Percentiles rank a stretch among this genome's conserved stretches.
Conservation (phyloP, 2,888 invertebrate species). For the Lobophora halterata region DNA sequence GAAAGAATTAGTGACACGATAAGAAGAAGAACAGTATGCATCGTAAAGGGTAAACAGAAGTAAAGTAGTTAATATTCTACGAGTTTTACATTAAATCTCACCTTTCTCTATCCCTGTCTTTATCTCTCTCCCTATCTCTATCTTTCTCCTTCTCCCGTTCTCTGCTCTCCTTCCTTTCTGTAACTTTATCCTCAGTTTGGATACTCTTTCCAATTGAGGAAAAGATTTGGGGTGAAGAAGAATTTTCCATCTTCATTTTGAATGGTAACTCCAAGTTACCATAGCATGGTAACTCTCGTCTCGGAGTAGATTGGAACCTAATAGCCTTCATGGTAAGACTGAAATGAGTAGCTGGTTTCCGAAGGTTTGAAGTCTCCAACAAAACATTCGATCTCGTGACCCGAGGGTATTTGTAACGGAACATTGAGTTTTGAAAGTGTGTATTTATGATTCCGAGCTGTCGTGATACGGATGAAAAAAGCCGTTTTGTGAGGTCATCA, state of each 20-base stretch:
- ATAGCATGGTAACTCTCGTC: slow-evolving; percentile 70
- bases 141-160: slow-evolving; percentile 52
- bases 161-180: slow-evolving; percentile 54
- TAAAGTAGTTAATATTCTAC: too few species aligned
- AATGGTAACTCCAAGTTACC: slow-evolving; percentile 72
- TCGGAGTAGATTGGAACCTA: slow-evolving; percentile 63
- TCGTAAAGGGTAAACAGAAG: background rate
- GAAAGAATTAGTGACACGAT: too few species aligned
- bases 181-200: slow-evolving; percentile 48
- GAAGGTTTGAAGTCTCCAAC: slow-evolving; percentile 53
- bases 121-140: slow-evolving; percentile 47
- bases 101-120: slow-evolving; percentile 40
- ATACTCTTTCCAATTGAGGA: slow-evolving; percentile 50
- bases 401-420: slow-evolving; percentile 68
- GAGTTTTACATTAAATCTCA: slow-evolving; percentile 25
- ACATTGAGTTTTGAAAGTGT: slow-evolving; percentile 65
- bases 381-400: slow-evolving; percentile 70
- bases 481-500: slow-evolving; percentile 60
- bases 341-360: slow-evolving; percentile 58
- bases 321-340: slow-evolving; percentile 62
- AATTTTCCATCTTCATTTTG: slow-evolving; percentile 65
- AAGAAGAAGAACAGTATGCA: background rate
- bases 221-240: slow-evolving; percentile 49
- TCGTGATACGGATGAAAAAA: slow-evolving; percentile 68
- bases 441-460: slow-evolving; percentile 69